Conservation (phyloP, 2,797 vertebrate genomes). For the Mareca strepera region DNA sequence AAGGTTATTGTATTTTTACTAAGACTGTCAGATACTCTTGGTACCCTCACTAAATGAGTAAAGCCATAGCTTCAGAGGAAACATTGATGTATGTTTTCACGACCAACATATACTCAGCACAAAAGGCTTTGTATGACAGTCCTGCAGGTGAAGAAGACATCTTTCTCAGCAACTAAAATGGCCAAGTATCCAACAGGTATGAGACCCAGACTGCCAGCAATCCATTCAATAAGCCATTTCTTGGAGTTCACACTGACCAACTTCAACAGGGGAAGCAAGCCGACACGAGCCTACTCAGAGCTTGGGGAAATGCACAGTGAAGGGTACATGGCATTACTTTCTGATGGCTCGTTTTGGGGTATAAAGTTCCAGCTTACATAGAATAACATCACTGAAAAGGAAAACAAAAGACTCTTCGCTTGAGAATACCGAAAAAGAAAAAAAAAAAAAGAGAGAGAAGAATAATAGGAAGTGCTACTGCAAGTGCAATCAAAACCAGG, state of each 20-base stretch:
- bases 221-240: neutral
- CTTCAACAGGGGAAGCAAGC: neutral
- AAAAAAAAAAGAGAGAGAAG: neutral
- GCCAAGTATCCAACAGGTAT: neutral
- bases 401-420: neutral
- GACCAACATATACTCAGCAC: accelerated
- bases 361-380: neutral
- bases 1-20: neutral
- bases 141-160: accelerated
- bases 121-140: accelerated
- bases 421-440: too few species aligned
- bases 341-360: neutral
- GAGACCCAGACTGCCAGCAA: neutral
- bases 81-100: accelerated
- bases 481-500: neutral
- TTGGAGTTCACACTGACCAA: neutral
- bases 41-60: neutral
- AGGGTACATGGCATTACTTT: neutral
- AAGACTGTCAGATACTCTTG: neutral
- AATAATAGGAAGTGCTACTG: neutral
- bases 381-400: neutral
- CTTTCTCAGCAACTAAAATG: neutral
- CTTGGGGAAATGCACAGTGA: neutral
- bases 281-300: accelerated
- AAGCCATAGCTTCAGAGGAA: neutral